Evolutionary conservation across 2,797 vertebrate species (phyloP).

Genomic region (Luscinia megarhynchos): DNA sequence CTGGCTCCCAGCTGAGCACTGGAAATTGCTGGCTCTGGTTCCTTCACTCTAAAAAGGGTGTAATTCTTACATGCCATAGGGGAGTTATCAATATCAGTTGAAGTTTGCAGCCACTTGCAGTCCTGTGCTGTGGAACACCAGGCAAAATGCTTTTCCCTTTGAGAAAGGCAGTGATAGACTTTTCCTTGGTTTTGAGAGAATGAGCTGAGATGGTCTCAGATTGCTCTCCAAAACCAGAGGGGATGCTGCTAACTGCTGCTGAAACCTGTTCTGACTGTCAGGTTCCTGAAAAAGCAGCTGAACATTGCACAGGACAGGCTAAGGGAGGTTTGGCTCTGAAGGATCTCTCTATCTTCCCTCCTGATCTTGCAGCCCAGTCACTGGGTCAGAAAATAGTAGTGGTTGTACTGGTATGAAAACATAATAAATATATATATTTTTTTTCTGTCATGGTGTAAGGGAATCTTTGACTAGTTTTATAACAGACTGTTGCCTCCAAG

Average conservation of each 20-base stretch:
- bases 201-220: neutral
- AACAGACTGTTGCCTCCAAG: neutral
- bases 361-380: neutral
- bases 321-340: neutral
- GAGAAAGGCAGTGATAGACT: neutral
- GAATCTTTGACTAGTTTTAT: neutral
- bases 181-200: neutral
- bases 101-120: neutral
- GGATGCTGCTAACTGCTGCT: neutral
- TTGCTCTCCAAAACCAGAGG: neutral
- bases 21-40: neutral
- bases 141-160: neutral
- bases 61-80: fast-evolving
- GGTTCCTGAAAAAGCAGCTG: neutral
- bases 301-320: neutral
- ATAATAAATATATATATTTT: neutral
- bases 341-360: neutral
- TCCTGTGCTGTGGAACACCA: neutral
- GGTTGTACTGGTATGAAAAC: fast-evolving
- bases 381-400: neutral
- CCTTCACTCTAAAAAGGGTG: neutral
- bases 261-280: neutral
- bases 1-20: neutral
- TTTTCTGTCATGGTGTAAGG: neutral
- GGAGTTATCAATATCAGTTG: neutral